Evolutionary conservation across 2,888 invertebrate genomes (phyloP).

Genomic region (Hirtodrosophila histrioides): DNA sequence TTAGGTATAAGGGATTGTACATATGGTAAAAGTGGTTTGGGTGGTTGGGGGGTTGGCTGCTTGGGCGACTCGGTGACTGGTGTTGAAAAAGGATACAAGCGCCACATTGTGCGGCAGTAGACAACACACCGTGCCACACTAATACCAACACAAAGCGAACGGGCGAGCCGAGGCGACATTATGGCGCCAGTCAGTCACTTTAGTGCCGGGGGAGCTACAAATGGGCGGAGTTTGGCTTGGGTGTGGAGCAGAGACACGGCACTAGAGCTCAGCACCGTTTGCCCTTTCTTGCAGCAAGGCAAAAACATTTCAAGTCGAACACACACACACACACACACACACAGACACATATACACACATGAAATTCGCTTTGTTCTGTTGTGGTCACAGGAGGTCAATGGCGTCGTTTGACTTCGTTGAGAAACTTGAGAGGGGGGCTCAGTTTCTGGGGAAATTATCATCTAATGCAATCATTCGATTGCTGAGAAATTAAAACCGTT

Average conservation of each 20-base stretch:
- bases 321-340: constrained; percentile 16
- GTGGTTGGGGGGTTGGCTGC: constrained; percentile 15
- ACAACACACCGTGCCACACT: constrained; percentile 37
- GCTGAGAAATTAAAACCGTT: constrained; percentile 36
- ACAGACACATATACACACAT: constrained; percentile 10
- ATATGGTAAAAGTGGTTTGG: constrained; percentile 30
- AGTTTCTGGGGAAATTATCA: constrained; percentile 26
- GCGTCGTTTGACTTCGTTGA: constrained; percentile 56
- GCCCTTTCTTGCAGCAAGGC: constrained; percentile 38
- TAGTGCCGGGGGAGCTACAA: constrained; percentile 13
- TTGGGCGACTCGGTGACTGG: neutral
- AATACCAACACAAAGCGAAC: constrained; percentile 33
- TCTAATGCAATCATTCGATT: constrained; percentile 47
- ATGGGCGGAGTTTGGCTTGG: neutral
- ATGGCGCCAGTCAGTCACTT: constrained; percentile 78
- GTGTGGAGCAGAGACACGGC: neutral
- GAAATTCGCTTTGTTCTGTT: constrained; percentile 40
- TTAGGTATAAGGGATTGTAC: constrained; percentile 56
- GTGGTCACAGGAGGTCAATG: constrained; percentile 64
- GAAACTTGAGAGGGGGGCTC: constrained; percentile 3
- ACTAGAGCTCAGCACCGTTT: constrained; percentile 24
- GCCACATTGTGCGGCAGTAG: constrained; percentile 48
- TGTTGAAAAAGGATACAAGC: constrained; percentile 47
- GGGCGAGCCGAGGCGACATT: constrained; percentile 72
- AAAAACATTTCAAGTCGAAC: constrained; percentile 41